Base-by-base conservation (phyloP, 1,140 invertebrate genomes). In the Bicyclus anynana region DNA sequence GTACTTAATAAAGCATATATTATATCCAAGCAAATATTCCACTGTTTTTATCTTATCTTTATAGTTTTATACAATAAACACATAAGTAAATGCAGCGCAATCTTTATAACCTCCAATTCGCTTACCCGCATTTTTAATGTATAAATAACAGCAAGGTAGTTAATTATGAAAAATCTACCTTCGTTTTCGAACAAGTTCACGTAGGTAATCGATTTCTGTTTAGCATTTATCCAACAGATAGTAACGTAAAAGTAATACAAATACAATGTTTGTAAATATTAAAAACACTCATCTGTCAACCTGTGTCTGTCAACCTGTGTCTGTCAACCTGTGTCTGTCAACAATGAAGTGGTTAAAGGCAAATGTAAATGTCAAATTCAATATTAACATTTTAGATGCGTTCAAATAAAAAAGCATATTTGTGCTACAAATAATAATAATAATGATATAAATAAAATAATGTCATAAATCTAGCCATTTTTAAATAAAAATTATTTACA, bases 91-190 rank as follows among this genome's bases (percentile, higher is more conserved):
- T 17, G 16, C 12, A 38, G 1, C 4, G 4, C 37, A 40, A 17
- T 3, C 16, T 12, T 40, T 10, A 23, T n/a, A 10, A 12, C 1
- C 20, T 12, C 4, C 12, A 14, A 21, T 44, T 21, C 21, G 42
- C 42, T 44, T 44, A 44, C 42, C 42, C 42, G 18, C 42, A 44
- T 44, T 23, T 44, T 44, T 14, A 20, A 2, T 21, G 10, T 33
- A 40, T 40, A 40, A 17, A 23, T 14, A 44, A 44, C 42, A 20
- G 17, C 18, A 21, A 21, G 17, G 42, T 44, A 21, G 7, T 9
- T 20, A 21, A 44, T 44, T 44, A 44, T 44, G 18, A 21, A 12
- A 44, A 44, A 21, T 20, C 40, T 44, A 44, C 42, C 42, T 44
- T 33, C 3, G n/a, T 33, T 12, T 33, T 12, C 29, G 13, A 40